Percentiles rank a stretch among this genome's conserved stretches.
Evolutionary conservation across 2,797 vertebrate genomes (phyloP).

Genomic region (Buceros bicornis): DNA sequence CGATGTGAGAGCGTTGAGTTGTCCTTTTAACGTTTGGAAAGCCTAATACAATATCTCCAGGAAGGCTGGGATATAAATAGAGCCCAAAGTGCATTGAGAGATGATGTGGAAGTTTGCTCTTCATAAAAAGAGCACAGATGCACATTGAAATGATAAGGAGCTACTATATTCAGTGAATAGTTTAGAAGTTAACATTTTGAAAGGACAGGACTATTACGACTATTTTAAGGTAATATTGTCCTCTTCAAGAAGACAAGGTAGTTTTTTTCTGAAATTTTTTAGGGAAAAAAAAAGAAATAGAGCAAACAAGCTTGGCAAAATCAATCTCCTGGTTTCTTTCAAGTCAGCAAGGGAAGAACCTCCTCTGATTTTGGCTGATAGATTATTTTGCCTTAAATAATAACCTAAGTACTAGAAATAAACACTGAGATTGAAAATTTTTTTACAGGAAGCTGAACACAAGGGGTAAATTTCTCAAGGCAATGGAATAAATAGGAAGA

Average conservation of each 20-base stretch:
- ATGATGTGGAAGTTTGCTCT: background rate
- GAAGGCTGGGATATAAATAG: background rate
- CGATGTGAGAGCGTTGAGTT: background rate
- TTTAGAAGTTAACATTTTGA: background rate
- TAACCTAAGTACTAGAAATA: conserved; percentile 17
- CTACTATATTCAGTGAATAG: background rate
- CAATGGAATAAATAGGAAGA: background rate
- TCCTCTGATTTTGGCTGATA: conserved; percentile 1
- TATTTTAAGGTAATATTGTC: background rate
- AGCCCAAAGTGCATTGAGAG: background rate
- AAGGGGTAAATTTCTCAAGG: background rate
- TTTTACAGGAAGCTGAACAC: background rate
- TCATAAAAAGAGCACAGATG: background rate
- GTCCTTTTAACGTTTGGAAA: conserved; percentile 2
- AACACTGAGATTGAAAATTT: background rate
- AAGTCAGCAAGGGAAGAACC: background rate
- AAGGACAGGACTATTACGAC: background rate
- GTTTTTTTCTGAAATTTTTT: background rate
- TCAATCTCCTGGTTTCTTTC: background rate
- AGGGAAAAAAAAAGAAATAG: background rate
- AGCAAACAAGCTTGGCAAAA: background rate
- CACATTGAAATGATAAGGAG: background rate
- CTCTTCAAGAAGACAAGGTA: background rate
- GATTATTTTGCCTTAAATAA: background rate
- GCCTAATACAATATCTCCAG: background rate